phyloP scores from a whole-genome alignment of 2,888 invertebrate species.

The Synergus japonicus region DNA sequence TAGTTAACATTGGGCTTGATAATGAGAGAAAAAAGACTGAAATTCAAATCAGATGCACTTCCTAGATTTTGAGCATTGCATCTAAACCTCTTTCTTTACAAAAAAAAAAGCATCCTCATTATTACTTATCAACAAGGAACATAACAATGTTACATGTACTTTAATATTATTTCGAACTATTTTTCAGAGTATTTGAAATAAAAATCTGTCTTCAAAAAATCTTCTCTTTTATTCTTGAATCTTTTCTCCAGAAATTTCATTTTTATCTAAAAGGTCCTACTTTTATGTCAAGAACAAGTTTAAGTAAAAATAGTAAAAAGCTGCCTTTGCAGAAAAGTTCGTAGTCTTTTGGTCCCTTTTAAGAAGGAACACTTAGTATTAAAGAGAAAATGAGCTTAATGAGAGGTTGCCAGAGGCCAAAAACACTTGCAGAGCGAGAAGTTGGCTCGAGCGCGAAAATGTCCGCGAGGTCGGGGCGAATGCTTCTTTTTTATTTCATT shows the following conservation, averaged over 20 bases:
- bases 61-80: slow-evolving; percentile 4
- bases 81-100: not conserved
- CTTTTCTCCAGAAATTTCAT: not conserved
- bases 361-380: slow-evolving; percentile 64
- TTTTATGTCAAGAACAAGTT: slow-evolving; percentile 1
- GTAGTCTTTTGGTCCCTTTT: slow-evolving; percentile 43
- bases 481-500: slow-evolving; percentile 53
- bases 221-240: too few relatives aligned
- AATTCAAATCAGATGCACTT: not conserved
- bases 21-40: slow-evolving; percentile 57
- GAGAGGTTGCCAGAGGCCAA: slow-evolving; percentile 63
- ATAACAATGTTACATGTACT: too few relatives aligned
- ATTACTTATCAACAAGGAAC: not conserved
- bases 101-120: not conserved
- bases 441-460: slow-evolving; percentile 61
- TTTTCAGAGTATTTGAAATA: too few relatives aligned
- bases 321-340: not conserved
- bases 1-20: slow-evolving; percentile 62
- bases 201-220: not conserved
- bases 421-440: slow-evolving; percentile 57
- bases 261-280: not conserved
- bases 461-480: slow-evolving; percentile 60
- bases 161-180: too few relatives aligned
- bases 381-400: slow-evolving; percentile 70
- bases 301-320: not conserved